A percentile compares a stretch with the other conserved stretches of the same genome.
Evolutionary conservation across 2,113 vertebrate genomes (phyloP).

Genomic region (Okapia johnstoni): DNA sequence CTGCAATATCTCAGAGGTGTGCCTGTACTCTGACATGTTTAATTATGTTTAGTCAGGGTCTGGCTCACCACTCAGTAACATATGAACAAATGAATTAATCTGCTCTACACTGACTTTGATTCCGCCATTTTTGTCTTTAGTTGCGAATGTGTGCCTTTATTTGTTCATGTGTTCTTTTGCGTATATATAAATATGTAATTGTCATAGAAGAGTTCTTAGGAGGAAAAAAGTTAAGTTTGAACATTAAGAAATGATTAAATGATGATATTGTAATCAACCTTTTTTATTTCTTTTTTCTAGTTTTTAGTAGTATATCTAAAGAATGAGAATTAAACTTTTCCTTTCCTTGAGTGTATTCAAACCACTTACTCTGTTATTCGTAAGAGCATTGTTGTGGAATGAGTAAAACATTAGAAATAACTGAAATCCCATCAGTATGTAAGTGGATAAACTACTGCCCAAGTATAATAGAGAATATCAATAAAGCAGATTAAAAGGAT

Average conservation of each 20-base stretch:
- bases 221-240: background rate
- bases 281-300: slow-evolving; percentile 1
- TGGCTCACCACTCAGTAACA: background rate
- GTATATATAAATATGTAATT: background rate
- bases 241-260: background rate
- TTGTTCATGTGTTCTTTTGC: slow-evolving; percentile 15
- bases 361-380: background rate
- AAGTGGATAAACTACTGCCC: background rate
- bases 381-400: slow-evolving; percentile 19
- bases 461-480: background rate
- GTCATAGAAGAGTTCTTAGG: background rate
- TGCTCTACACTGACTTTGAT: background rate
- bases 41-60: background rate
- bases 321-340: background rate
- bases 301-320: slow-evolving; percentile 5
- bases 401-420: slow-evolving; percentile 23
- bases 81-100: slow-evolving; percentile 6
- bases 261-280: background rate
- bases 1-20: background rate
- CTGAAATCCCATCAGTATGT: background rate
- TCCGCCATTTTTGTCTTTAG: background rate
- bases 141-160: background rate
- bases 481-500: background rate
- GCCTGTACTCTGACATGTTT: background rate
- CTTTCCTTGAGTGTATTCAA: background rate